Evolutionary conservation across 2,888 invertebrate genomes (phyloP), one percentile per base, ranked within the genome.

Genomic region (Agonopterix subpropinquella): DNA sequence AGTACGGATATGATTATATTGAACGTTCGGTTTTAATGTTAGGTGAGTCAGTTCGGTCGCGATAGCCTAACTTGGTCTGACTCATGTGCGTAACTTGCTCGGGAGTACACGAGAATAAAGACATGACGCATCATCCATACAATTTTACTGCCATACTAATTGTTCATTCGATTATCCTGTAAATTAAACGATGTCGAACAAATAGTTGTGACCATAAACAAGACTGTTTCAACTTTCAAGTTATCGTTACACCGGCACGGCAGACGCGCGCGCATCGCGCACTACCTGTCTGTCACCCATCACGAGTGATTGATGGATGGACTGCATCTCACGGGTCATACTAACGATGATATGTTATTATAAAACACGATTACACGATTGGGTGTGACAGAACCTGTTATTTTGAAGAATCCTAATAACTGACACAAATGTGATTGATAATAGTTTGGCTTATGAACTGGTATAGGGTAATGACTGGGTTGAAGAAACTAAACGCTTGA

Each of bases 1-100:
- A 50, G 42, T 49, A 48, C 51, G 43, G 49, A 56, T 55, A 56
- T 52, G 47, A 53, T 55, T 51, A 47, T 53, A 50, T 49, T 54
- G 45, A 48, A 45, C 50, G 43, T 49, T 49, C 52, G 8, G 47
- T 48, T 37, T 28, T 28, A 51, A 47, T 60, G 47, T 48, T 37
- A 51, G 48, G 61, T 82, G 84, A 85, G 70, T 84, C 83, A 82
- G 65, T 13, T 11, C 5, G 18, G 58, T 57, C 28, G 62, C 66
- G 67, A 76, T 76, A 74, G 63, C 65, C 65, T 62, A 66, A 71
- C 65, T 76, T 70, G 54, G 54, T 53, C 62, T 84, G 82, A 83
- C 67, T 83, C 85, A 84, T 73, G 62, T 62, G 61, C 62, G 59
- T 62, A 70, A 69, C 65, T 73, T 67, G 51, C 58, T 60, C 61